A percentile compares a stretch with the other conserved stretches of the same genome.
Evolutionary conservation across 2,797 vertebrate species (phyloP).

Genomic region (Sebastes iracundus): DNA sequence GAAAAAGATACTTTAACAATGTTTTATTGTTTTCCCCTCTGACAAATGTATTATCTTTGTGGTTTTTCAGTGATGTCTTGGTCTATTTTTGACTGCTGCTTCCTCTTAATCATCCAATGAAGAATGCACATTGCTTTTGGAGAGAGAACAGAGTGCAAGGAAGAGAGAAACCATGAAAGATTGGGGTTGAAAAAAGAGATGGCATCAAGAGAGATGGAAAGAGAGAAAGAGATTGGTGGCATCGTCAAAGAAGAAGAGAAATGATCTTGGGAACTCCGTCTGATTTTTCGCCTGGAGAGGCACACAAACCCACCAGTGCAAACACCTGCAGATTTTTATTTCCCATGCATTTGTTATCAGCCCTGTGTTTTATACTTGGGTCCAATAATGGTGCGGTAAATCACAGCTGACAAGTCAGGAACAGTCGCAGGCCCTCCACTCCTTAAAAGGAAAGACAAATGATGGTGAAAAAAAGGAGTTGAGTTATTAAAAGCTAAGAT

Average conservation of each 20-base stretch:
- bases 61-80: background rate
- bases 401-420: conserved; percentile 66
- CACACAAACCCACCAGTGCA: conserved; percentile 44
- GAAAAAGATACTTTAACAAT: background rate
- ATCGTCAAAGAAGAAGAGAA: conserved; percentile 58
- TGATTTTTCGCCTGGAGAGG: conserved; percentile 55
- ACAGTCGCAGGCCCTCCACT: conserved; percentile 29
- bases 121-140: conserved; percentile 8
- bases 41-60: conserved; percentile 4
- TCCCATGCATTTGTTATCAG: conserved; percentile 70
- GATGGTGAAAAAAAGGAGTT: conserved; percentile 12
- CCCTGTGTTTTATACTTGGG: conserved; percentile 53
- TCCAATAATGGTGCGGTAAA: conserved; percentile 63
- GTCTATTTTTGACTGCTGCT: conserved; percentile 25
- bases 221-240: conserved; percentile 45
- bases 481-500: conserved; percentile 51
- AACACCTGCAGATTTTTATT: conserved; percentile 71
- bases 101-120: conserved; percentile 52
- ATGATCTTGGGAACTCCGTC: conserved; percentile 38
- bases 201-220: conserved; percentile 27
- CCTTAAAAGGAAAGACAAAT: conserved; percentile 42
- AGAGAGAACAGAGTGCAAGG: background rate
- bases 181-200: conserved; percentile 29
- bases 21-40: conserved; percentile 8
- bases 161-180: conserved; percentile 23